Base-by-base conservation (phyloP, 2,113 vertebrate genomes). In the Passer domesticus region DNA sequence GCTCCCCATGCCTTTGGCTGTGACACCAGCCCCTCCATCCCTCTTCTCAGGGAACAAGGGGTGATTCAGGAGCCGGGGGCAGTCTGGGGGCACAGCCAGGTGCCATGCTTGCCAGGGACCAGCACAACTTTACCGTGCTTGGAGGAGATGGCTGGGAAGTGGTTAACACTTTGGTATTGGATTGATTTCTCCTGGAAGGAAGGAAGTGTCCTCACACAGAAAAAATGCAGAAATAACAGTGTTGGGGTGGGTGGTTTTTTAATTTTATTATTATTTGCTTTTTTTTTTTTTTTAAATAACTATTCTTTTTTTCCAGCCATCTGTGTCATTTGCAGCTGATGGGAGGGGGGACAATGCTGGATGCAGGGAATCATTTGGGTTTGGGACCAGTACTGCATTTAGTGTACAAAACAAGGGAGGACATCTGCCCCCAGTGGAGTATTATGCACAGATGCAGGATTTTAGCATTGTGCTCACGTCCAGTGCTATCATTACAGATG, bases 181-280 rank as follows among this genome's bases (percentile, higher is more conserved):
- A 92, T 67, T 92, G 95, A 96, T 96, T 93, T 92, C 84, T 96
- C 92, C 75, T 95, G 95, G 87, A 97, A 97, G 90, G 89, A 95
- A 95, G 94, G 93, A 96, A 96, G 93, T 96, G 90, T 96, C 95
- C 87, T 97, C 96, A 96, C 20, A 0, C 72, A 91, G 90, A 37
- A 88, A 97, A 96, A 96, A 97, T 96, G 96, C 87, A 97, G 92
- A 95, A 97, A 95, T 92, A 91, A 94, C 82, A 94, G 96, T 56
- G 82, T 83, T 93, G 55, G 72, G 58, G 39, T 62, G 47, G 43
- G 12, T 66, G 59, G 24, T 30, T 11, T 50, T 63, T 78, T 12
- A 37, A 37, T 59, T 76, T 19, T 23, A 4, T 14, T 37, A 37
- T 37, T 37, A 37, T 35, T 67, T 52, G 73, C 11, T 50, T 33